These are phyloP conservation scores for Nemoura dubitans DNA, from an alignment of 2,888 invertebrate species.

Conservation along the genomic window DNA sequence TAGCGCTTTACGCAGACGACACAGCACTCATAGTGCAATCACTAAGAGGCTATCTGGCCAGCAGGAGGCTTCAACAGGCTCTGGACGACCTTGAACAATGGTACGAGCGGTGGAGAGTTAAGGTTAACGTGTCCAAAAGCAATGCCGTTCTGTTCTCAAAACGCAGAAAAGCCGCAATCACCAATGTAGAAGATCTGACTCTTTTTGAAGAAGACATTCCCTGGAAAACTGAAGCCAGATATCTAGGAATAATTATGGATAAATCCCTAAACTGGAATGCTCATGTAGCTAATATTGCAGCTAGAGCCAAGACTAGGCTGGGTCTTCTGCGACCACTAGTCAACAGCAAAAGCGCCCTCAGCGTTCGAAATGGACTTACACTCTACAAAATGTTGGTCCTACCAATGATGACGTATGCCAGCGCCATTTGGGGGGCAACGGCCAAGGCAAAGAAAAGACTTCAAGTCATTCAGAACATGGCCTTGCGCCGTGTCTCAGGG, in stretches of 20 bases:
- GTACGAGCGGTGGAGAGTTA: conserved; percentile 23
- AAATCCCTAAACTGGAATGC: not conserved
- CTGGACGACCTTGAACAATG: not conserved
- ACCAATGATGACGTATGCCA: conserved; percentile 25
- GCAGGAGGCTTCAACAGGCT: conserved; percentile 23
- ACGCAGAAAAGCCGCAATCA: not conserved
- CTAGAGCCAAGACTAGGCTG: not conserved
- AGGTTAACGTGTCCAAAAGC: conserved; percentile 25
- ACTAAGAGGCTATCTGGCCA: not conserved
- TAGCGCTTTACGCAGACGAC: conserved; percentile 30
- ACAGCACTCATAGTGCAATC: conserved; percentile 23
- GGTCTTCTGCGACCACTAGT: conserved; percentile 25
- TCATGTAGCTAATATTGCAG: not conserved
- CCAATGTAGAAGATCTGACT: not conserved
- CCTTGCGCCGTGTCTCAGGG: not conserved
- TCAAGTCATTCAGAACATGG: not conserved
- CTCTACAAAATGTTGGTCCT: conserved; percentile 15
- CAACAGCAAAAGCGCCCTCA: conserved; percentile 20
- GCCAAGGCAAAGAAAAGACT: not conserved
- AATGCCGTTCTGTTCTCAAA: conserved; percentile 19
- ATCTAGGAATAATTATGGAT: conserved; percentile 31
- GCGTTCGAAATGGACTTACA: not conserved
- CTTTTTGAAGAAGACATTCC: not conserved
- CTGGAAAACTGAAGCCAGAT: not conserved
- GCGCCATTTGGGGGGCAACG: not conserved